Conservation (phyloP, 1,140 invertebrate species). For the Neoseiulus cucumeris region DNA sequence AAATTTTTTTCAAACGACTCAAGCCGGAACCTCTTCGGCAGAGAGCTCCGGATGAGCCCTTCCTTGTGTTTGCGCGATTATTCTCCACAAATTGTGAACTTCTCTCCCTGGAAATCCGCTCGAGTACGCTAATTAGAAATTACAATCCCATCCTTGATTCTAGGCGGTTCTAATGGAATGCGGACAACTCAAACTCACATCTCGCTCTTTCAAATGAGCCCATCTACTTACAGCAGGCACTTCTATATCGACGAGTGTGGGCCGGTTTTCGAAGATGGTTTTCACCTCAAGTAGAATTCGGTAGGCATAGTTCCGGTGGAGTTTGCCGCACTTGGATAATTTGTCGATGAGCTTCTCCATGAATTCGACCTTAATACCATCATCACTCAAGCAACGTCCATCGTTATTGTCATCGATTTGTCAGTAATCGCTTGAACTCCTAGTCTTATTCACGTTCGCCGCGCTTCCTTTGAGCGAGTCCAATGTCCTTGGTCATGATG, state of each 20-base stretch:
- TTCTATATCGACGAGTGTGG: constrained; percentile 69
- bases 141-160: too few species aligned
- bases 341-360: constrained; percentile 60
- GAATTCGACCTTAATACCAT: constrained; percentile 45
- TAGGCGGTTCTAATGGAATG: too few species aligned
- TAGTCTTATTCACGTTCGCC: too few species aligned
- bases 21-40: too few species aligned
- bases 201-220: too few species aligned
- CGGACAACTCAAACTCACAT: neutral
- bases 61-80: too few species aligned
- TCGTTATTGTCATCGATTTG: constrained; percentile 87
- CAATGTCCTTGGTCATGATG: too few species aligned
- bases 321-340: constrained; percentile 74
- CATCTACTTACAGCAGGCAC: constrained; percentile 41
- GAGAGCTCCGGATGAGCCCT: too few species aligned
- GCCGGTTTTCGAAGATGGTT: constrained; percentile 55
- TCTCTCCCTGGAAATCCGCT: constrained; percentile 37
- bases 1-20: too few species aligned
- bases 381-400: constrained; percentile 35
- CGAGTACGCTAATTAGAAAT: neutral
- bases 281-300: constrained; percentile 82
- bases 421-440: too few species aligned
- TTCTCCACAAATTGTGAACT: constrained; percentile 99
- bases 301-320: constrained; percentile 93
- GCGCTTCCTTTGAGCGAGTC: too few species aligned